Conservation (phyloP, 2,888 invertebrate species). For the Megaustenia siamemsis region DNA sequence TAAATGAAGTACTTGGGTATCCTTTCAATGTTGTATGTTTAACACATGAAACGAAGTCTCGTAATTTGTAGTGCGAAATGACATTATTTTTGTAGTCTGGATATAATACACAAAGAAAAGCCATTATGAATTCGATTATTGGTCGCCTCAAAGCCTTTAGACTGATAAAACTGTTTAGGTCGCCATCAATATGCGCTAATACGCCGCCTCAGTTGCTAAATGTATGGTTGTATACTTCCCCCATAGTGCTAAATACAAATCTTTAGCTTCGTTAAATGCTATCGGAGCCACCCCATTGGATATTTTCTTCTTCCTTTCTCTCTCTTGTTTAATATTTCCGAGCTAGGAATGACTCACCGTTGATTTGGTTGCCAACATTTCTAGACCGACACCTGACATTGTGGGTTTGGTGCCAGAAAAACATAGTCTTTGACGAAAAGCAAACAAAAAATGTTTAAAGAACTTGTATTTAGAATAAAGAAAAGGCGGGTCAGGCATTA, state of each 20-base stretch:
- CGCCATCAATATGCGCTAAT: neutral
- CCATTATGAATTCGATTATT: neutral
- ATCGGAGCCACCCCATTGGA: neutral
- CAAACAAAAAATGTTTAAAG: neutral
- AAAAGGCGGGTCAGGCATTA: neutral
- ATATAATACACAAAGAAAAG: neutral
- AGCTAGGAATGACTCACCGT: neutral
- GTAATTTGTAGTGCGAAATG: neutral
- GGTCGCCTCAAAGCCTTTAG: neutral
- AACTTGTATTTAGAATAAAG: neutral
- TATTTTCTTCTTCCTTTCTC: neutral
- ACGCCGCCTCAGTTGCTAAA: neutral
- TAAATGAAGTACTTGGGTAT: no score
- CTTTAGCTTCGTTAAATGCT: neutral
- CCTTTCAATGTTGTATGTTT: neutral
- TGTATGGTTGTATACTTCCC: neutral
- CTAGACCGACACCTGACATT: neutral
- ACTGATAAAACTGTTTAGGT: neutral
- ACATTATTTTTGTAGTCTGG: neutral
- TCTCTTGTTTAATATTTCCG: neutral
- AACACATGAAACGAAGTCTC: neutral
- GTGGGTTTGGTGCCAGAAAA: constrained; percentile 6
- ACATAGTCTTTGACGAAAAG: neutral
- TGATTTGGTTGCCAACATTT: neutral
- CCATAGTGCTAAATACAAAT: neutral